A percentile compares a stretch with the other conserved stretches of the same genome.
phyloP scores from a whole-genome alignment of 2,113 vertebrate species.

The Empidonax traillii region DNA sequence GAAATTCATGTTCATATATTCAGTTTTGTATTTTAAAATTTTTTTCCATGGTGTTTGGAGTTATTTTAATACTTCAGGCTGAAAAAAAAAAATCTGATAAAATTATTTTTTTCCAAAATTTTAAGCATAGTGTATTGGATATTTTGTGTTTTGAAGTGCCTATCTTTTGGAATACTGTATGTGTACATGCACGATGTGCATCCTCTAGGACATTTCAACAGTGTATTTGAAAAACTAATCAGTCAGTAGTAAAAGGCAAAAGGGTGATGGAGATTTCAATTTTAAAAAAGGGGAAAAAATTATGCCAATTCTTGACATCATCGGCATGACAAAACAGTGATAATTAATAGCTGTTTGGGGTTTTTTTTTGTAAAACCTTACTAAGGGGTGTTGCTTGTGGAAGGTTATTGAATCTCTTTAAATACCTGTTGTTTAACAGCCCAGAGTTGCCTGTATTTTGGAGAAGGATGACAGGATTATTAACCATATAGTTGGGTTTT shows the following conservation, averaged over 20 bases:
- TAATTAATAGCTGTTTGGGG: not conserved
- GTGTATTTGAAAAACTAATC: not conserved
- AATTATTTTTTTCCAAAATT: not conserved
- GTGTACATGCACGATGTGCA: accelerated
- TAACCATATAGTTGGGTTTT: not conserved
- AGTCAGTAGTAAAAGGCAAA: not conserved
- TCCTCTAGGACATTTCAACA: not conserved
- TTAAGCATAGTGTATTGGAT: not conserved
- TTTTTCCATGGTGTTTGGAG: not conserved
- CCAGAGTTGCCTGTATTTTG: not conserved
- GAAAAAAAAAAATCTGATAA: not conserved
- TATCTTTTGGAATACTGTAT: not conserved
- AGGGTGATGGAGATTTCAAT: not conserved
- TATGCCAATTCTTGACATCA: not conserved
- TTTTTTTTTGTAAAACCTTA: not conserved
- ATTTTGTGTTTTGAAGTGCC: not conserved
- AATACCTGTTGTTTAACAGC: not conserved
- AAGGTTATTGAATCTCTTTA: not conserved
- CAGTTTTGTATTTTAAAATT: not conserved
- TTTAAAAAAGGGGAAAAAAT: not conserved
- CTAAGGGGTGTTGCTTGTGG: not conserved
- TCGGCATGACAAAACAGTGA: not conserved
- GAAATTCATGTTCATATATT: not conserved
- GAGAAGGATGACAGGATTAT: not conserved
- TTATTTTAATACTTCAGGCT: not conserved